These are phyloP conservation scores for Urophycis tenuis DNA, from an alignment of 2,797 vertebrate species.

Conservation along the genomic window DNA sequence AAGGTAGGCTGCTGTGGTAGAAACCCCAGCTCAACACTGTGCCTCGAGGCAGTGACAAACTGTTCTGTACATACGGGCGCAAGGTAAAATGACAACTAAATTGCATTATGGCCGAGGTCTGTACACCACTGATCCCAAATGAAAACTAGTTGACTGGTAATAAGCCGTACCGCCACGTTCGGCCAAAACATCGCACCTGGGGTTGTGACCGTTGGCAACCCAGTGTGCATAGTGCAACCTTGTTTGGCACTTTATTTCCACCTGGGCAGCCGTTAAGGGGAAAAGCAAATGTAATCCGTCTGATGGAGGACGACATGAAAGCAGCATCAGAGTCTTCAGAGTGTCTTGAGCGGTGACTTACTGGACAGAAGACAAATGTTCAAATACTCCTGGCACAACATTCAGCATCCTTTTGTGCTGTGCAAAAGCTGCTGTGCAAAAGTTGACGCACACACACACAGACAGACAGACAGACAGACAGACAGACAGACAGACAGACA, in stretches of 20 bases:
- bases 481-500: background rate
- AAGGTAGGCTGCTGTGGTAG: background rate
- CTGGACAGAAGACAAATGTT: background rate
- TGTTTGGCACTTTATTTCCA: background rate
- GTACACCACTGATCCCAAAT: background rate
- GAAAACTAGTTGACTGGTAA: background rate
- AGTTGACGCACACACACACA: background rate
- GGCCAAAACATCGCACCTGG: background rate
- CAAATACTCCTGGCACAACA: background rate
- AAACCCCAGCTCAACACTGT: background rate
- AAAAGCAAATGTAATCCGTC: background rate
- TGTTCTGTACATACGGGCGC: background rate
- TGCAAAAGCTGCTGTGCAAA: background rate
- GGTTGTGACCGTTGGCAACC: background rate
- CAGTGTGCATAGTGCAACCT: background rate
- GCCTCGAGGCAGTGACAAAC: background rate
- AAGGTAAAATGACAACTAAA: background rate
- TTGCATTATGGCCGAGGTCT: background rate
- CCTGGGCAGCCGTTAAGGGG: background rate
- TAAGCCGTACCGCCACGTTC: background rate
- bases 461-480: background rate
- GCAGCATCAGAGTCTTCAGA: background rate
- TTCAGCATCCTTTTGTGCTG: background rate
- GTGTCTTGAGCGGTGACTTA: background rate
- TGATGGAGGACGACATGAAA: background rate